Evolutionary conservation across 2,113 vertebrate species (phyloP), one percentile per base, ranked within the genome.

Genomic region (Varanus komodoensis): DNA sequence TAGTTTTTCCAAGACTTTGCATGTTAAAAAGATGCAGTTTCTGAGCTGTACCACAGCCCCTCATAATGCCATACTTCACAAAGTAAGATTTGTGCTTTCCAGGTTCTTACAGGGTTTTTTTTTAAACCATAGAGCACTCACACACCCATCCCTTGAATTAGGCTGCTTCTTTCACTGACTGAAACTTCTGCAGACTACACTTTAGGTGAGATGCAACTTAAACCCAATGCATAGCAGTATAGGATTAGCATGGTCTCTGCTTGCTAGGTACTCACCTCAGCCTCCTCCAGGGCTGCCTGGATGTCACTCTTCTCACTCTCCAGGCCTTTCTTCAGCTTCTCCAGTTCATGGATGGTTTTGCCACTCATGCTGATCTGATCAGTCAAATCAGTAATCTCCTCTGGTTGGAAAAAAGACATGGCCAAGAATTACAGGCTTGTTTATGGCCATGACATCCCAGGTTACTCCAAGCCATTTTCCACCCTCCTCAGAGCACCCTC

Each of bases 271-370:
- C 89, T 12, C 80, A 99, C 99, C 98, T 99, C 99, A 2, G 98
- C 99, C 95, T 99, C 99, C 92, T 99, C 99, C 90, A 99, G 95
- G 0, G 98, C 98, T 1, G 98, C 98, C 90, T 99, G 98, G 88
- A 99, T 98, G 85, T 99, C 99, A 0, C 89, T 98, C 95, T 98
- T 99, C 96, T 99, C 99, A 0, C 96, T 90, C 91, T 99, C 98
- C 93, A 99, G 96, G 0, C 94, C 74, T 93, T 99, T 99, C 97
- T 99, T 99, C 78, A 98, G 95, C 94, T 99, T 99, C 96, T 99
- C 99, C 93, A 99, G 97, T 90, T 99, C 98, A 19, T 99, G 98
- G 82, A 99, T 98, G 86, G 97, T 98, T 97, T 99, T 99, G 8
- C 97, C 95, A 0, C 97, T 97, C 96, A 99, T 95, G 90, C 98